Evolutionary conservation across 2,113 vertebrate genomes (phyloP), one percentile per base, ranked within the genome.

Genomic region (rabbit (Oryctolagus cuniculus)): DNA sequence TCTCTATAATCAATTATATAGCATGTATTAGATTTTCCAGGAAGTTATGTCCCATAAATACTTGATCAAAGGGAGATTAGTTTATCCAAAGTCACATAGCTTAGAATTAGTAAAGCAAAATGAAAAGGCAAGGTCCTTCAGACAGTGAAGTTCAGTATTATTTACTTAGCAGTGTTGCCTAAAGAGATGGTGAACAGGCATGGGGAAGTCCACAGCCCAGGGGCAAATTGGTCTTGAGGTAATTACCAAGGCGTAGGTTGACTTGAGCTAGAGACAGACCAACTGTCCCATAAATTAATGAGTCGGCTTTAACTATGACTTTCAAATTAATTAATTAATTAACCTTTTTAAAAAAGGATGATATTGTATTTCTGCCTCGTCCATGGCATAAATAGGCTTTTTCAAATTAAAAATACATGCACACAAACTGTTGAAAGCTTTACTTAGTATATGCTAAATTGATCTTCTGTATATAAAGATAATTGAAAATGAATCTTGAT

Each of bases 141-240:
- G 58, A 53, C 2, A 4, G 10, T 29, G 75, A 29, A 15, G 7
- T 22, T 75, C 64, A 63, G n/a, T 38, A 31, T 64, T 1, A 0
- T 12, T 27, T 36, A 61, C 12, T 11, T 9, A 15, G 17, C 24
- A 5, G 22, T 34, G 31, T 70, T 89, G 15, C 84, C 36, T 51
- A 70, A 24, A 83, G 58, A 24, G 72, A 74, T 4, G 29, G 10
- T 9, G 2, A 53, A 6, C 34, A 73, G 61, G 49, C 4, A 2
- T 12, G 19, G 6, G 55, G 29, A 73, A 93, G 63, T 55, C 63
- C 21, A 13, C 0, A 6, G 29, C 1, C 5, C 0, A 1, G 74
- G 38, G 25, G 19, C 44, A 55, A 15, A 21, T 16, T 77, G 53
- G 25, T 58, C 66, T 84, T 5, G 24, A 51, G 22, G 3, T 36